Evolutionary conservation across 53 echinoderm and acorn worm genomes (phyloP).

Genomic region (Mesocentrotus franciscanus): DNA sequence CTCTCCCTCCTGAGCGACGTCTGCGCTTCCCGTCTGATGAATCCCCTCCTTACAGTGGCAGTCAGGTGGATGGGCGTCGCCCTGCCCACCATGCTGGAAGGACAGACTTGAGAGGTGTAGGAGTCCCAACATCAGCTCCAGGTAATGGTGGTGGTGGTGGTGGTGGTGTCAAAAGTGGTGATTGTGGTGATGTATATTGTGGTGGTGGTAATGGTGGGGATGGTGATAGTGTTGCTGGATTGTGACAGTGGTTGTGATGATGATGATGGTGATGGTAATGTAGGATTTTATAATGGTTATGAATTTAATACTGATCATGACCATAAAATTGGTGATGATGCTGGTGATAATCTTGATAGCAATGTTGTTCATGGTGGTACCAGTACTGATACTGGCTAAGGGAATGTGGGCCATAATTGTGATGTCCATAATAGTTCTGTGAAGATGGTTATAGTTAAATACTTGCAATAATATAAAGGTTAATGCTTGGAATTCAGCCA

Average conservation of each 20-base stretch:
- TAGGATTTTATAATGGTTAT: no score
- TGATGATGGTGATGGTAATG: background rate
- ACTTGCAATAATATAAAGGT: no score
- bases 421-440: background rate
- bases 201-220: background rate
- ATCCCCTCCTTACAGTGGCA: conserved; percentile 20
- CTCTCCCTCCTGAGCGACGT: conserved; percentile 1
- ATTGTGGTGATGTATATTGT: background rate
- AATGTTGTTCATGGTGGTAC: background rate
- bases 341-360: background rate
- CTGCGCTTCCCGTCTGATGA: conserved; percentile 58
- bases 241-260: background rate
- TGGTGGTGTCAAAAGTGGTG: background rate
- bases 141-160: background rate
- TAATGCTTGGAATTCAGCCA: no score
- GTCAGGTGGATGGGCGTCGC: conserved; percentile 23
- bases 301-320: background rate
- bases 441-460: no score
- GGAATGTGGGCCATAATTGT: background rate
- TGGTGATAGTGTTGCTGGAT: background rate
- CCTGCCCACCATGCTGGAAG: conserved; percentile 33
- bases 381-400: background rate
- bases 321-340: background rate
- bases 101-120: conserved; percentile 2
- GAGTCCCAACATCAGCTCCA: background rate